These are phyloP conservation scores for Mesembrinibis cayennensis DNA, from an alignment of 2,113 vertebrate genomes.

Conservation along the genomic window DNA sequence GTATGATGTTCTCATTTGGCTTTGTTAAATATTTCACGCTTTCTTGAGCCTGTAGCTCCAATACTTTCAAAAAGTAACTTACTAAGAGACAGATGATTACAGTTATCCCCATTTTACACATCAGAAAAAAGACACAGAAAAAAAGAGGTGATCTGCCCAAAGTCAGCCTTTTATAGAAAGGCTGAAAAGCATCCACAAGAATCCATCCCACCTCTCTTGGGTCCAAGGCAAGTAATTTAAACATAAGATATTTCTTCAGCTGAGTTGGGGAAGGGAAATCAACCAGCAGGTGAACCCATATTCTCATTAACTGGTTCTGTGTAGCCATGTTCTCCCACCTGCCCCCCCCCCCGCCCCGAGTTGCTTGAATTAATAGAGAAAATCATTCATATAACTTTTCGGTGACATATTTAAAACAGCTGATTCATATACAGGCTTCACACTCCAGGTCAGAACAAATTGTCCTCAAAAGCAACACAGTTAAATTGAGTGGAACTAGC, in stretches of 20 bases:
- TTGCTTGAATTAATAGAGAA: constrained; percentile 14
- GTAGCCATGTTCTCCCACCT: not conserved
- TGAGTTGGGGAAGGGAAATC: not conserved
- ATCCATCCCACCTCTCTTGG: not conserved
- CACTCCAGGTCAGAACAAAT: constrained; percentile 49
- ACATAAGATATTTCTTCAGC: not conserved
- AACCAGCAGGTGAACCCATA: not conserved
- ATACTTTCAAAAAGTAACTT: not conserved
- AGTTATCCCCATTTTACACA: not conserved
- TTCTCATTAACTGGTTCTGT: not conserved
- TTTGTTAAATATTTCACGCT: not conserved
- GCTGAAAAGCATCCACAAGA: not conserved
- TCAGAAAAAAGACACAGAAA: not conserved
- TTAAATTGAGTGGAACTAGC: constrained; percentile 72
- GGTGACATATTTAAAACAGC: constrained; percentile 37
- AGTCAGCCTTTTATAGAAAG: not conserved
- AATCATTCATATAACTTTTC: constrained; percentile 6
- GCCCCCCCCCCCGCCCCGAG: not conserved
- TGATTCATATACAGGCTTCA: constrained; percentile 29
- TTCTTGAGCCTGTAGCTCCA: not conserved
- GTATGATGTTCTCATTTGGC: not conserved
- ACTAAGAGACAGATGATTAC: not conserved
- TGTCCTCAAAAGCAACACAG: constrained; percentile 40
- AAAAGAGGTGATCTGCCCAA: not conserved
- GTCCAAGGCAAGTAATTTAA: not conserved